phyloP scores from a whole-genome alignment of 2,113 vertebrate genomes.

The Psittacula cyanocephala region DNA sequence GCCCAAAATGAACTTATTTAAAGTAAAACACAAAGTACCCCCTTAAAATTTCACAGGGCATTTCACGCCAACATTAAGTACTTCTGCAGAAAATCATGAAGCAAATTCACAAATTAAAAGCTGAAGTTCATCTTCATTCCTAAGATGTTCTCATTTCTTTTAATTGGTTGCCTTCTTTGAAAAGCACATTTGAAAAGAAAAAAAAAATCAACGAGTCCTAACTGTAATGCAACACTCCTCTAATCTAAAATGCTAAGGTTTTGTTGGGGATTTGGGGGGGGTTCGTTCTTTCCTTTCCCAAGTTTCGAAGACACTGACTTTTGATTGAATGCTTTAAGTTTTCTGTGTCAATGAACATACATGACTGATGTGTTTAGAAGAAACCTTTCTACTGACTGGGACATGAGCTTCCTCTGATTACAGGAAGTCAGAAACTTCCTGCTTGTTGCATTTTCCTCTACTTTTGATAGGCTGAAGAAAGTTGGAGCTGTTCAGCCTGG shows the following conservation, averaged over 20 bases:
- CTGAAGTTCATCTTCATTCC: not conserved
- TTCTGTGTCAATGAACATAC: not conserved
- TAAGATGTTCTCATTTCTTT: not conserved
- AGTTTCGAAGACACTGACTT: not conserved
- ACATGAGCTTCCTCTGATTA: not conserved
- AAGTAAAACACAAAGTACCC: not conserved
- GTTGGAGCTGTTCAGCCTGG: no score
- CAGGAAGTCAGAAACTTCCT: constrained; percentile 4
- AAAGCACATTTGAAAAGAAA: not conserved
- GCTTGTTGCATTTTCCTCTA: not conserved
- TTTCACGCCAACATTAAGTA: rapidly evolving
- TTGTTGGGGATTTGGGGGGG: not conserved
- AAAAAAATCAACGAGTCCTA: not conserved
- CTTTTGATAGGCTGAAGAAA: no score
- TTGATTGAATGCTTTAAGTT: not conserved
- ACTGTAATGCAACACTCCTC: not conserved
- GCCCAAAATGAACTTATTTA: not conserved
- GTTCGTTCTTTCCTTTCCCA: not conserved
- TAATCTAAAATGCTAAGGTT: not conserved
- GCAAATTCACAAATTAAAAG: not conserved
- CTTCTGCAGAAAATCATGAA: not conserved
- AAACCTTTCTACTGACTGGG: not conserved
- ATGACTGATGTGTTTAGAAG: not conserved
- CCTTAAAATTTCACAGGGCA: not conserved
- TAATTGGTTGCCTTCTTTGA: not conserved